Evolutionary conservation across 2,113 vertebrate genomes (phyloP).

Genomic region (Hipposideros armiger): DNA sequence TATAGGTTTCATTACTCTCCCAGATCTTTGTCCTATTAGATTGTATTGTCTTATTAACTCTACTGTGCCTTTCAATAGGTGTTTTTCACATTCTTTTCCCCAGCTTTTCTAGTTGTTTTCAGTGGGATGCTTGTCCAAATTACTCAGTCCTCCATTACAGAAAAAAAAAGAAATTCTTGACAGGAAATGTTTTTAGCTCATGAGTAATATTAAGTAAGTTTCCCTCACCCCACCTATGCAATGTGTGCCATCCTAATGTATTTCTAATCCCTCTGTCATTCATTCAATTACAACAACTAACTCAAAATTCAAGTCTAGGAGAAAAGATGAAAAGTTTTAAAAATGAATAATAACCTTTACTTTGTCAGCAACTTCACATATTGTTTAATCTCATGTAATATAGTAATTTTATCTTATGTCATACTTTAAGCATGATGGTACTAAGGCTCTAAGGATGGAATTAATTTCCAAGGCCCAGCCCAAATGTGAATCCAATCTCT

Average conservation of each 20-base stretch:
- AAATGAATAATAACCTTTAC: slow-evolving; percentile 9
- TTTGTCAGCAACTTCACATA: background rate
- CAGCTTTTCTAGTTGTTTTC: slow-evolving; percentile 19
- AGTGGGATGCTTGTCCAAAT: background rate
- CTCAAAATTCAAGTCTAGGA: background rate
- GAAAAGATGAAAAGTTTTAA: background rate
- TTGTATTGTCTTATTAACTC: background rate
- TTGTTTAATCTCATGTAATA: background rate
- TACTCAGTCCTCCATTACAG: background rate
- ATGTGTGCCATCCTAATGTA: background rate
- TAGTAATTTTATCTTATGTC: background rate
- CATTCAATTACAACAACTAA: background rate
- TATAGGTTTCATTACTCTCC: background rate
- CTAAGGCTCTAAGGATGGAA: background rate
- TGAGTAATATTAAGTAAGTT: background rate
- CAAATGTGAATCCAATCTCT: background rate
- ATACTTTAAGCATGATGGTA: background rate
- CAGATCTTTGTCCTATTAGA: background rate
- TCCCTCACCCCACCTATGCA: background rate
- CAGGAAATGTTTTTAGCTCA: background rate
- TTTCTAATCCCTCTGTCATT: background rate
- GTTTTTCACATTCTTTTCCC: background rate
- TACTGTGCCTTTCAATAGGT: background rate
- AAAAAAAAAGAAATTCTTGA: background rate
- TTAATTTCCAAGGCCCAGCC: background rate